Base-by-base conservation (phyloP, 2,113 vertebrate genomes). In the Cervus canadensis region DNA sequence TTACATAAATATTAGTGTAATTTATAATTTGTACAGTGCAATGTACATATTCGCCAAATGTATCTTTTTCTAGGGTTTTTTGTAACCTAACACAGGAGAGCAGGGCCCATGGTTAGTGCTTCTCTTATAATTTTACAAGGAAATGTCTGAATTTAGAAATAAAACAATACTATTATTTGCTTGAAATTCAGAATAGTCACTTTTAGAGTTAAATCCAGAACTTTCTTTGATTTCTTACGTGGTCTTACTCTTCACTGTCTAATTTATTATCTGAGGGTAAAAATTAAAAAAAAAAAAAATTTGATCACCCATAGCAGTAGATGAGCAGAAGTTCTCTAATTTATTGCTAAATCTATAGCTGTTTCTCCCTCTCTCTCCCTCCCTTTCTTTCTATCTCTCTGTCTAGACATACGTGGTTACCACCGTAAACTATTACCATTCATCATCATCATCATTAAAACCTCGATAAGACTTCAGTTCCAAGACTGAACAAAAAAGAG, bases 1-100 rank as follows among this genome's bases (percentile, higher is more conserved):
- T 84, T 90, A 30, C 48, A 13, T 92, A 21, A 96, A 90, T 82
- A 11, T 5, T 78, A 23, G 28, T 25, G 94, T 89, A 92, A 96
- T 57, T 91, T 40, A 1, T 81, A 15, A 0, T 57, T 57, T 19
- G 48, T 60, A 84, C 7, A 57, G 43, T 28, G 4, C 89, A 91
- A 78, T 93, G 3, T 8, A 45, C 1, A 5, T 90, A 60, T 30
- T 87, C 12, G 26, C 10, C 10, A 71, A 93, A 78, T 13, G 23
- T 64, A 17, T 5, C 2, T 92, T 94, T 87, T n/a, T 78, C 4
- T 43, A 43, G 33, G 4, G 57, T n/a, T 36, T 21, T 23, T 19
- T 30, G 26, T 78, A 74, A 76, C 6, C 5, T 64, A 74, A 11
- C 43, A 50, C 16, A 57, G 13, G 4, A 19, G 4, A 50, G 14